Evolutionary conservation across 2,888 invertebrate genomes (phyloP), one percentile per base, ranked within the genome.

Genomic region (Mechanitis messenoides): DNA sequence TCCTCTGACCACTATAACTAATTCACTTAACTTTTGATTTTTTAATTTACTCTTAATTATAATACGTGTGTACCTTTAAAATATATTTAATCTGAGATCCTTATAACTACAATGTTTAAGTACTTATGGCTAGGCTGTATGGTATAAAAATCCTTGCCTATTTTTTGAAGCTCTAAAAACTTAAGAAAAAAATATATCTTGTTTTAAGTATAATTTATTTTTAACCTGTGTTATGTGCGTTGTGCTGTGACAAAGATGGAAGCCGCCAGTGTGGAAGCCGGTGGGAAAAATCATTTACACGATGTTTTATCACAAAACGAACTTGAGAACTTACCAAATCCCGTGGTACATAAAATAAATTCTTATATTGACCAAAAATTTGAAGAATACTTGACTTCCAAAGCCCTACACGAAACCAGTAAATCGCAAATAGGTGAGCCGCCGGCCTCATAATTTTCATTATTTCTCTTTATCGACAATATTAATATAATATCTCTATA

Each of bases 311-410:
- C 88, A 56, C 80, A 85, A 68, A 72, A 80, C 64, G 90, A 90
- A 79, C 71, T 87, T 63, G 74, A 80, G 55, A 76, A 71, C 68
- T 71, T 90, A 68, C 81, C 90, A 31, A 72, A 74, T 66, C 71
- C 74, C 47, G 71, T 88, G 69, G 81, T 80, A 60, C 75, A 91
- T 69, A 95, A 95, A 84, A 87, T 95, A 50, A 92, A 93, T 72
- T 79, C 71, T 3, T 88, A 84, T 66, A 87, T 89, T 72, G 89
- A 88, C 63, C 70, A 91, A 62, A 92, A 93, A 78, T 93, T 94
- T 75, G 94, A 94, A 73, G 93, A 94, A 78, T 93, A 93, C 69
- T 88, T 95, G 72, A 94, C 94, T 61, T 91, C 93, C 38, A 94
- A 93, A 83, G 95, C 95, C 3, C 90, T 95, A 42, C 92, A 93